Percentiles rank a stretch among this genome's conserved stretches.
phyloP scores from a whole-genome alignment of 2,888 invertebrate genomes.

The Sthenelais limicola region DNA sequence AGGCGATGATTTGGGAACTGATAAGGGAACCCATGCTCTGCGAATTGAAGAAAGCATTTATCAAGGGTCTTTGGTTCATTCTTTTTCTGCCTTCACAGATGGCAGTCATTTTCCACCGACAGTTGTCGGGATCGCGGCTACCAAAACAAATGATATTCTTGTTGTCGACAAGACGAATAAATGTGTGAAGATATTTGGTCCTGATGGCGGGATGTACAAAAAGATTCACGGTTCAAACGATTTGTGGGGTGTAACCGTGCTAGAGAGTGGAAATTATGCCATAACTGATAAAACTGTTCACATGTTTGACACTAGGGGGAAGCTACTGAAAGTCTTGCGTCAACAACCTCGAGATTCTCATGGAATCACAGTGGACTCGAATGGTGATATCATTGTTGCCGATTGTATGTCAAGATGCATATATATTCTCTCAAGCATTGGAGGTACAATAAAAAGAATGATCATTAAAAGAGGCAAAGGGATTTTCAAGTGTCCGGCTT shows the following conservation, averaged over 20 bases:
- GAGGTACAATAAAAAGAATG: conserved; percentile 24
- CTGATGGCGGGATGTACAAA: conserved; percentile 36
- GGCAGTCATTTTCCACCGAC: conserved; percentile 37
- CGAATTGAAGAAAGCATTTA: background rate
- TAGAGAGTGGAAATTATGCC: conserved; percentile 23
- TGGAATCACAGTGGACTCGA: conserved; percentile 16
- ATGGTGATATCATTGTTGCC: conserved; percentile 27
- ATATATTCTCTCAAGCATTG: conserved; percentile 25
- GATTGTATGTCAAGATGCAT: conserved; percentile 36
- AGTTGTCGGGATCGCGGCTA: conserved; percentile 9
- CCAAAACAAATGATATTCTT: conserved; percentile 2
- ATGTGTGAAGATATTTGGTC: conserved; percentile 39
- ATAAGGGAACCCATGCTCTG: background rate
- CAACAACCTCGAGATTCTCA: conserved; percentile 42
- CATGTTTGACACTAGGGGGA: conserved; percentile 37
- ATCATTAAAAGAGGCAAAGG: conserved; percentile 24
- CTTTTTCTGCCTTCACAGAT: conserved; percentile 40
- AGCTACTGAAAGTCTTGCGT: conserved; percentile 29
- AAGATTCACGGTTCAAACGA: conserved; percentile 40
- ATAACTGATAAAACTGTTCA: conserved; percentile 42
- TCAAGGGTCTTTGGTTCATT: conserved; percentile 27
- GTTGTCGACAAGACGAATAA: conserved; percentile 40
- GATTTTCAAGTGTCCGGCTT: conserved; percentile 30
- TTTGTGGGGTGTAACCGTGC: conserved; percentile 21
- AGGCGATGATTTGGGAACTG: background rate